Evolutionary conservation across 2,888 invertebrate genomes (phyloP), one percentile per base, ranked within the genome.

Genomic region (Tetranychus piercei): DNA sequence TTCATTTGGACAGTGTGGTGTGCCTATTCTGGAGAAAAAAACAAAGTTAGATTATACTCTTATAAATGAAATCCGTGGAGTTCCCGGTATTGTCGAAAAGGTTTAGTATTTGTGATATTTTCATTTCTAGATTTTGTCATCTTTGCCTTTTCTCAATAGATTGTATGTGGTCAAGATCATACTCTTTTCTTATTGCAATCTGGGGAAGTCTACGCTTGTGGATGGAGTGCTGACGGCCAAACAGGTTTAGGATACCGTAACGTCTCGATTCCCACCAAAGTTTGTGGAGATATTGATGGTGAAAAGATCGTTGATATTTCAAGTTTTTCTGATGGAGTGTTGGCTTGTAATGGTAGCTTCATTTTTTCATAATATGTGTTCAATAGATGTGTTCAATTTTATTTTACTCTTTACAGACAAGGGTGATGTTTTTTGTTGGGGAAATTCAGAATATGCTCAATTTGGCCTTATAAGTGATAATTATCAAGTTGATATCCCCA

Each of bases 391-490:
- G 0, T 9, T 67, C 2, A n/a, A 11, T 67, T 22, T 22, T 34
- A 66, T 23, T 75, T 73, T 74, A 74, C 78, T 76, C 77, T 77
- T 81, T 80, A 72, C 80, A 90, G 91, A 92, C 78, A 88, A 88
- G 79, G 94, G 95, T 5, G 90, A 94, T 80, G 86, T 94, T 1
- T 96, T 94, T 83, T 96, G 94, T 1, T 97, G 96, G 95, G 96
- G 97, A 8, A 96, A 94, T 82, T 89, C 90, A 0, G 96, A 97
- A 83, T 95, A 94, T 80, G 88, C 88, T 0, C 96, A 96, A 82
- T 84, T 97, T 65, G 84, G 87, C 44, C 83, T 85, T 79, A 80
- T 82, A 77, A 83, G 81, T 11, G 83, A 76, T 9, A 80, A 82
- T 64, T 74, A 80, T 6, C 82, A 84, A 78, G 79, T 83, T n/a